Evolutionary conservation across 2,797 vertebrate genomes (phyloP).

Genomic region (Parambassis ranga): DNA sequence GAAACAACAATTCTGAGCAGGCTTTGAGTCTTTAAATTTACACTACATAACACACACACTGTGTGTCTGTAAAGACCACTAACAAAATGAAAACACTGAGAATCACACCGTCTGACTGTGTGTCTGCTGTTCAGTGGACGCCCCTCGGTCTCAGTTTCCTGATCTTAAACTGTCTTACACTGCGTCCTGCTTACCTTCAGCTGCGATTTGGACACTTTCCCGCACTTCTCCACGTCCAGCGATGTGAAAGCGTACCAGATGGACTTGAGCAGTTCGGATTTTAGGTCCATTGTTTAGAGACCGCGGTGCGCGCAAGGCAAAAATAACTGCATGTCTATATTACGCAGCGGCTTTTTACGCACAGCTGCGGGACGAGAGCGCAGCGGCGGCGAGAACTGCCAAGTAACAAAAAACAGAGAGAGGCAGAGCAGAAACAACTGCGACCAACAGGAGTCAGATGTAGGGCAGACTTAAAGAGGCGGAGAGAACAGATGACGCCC

Average conservation of each 20-base stretch:
- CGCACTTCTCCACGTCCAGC: constrained; percentile 91
- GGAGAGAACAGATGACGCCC: constrained; percentile 44
- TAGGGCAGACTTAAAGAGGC: constrained; percentile 56
- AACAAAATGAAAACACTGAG: background rate
- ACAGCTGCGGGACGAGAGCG: too few species aligned
- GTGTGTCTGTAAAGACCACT: background rate
- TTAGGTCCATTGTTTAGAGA: constrained; percentile 83
- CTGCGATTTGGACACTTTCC: constrained; percentile 97
- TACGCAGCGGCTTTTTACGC: constrained; percentile 45
- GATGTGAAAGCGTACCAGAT: constrained; percentile 99
- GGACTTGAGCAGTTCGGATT: constrained; percentile 93
- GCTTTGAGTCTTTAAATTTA: too few species aligned
- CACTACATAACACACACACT: background rate
- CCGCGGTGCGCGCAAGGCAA: constrained; percentile 25
- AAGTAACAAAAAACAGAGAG: constrained; percentile 45
- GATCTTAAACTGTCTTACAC: background rate
- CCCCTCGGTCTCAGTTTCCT: constrained; percentile 27
- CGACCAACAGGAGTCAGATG: constrained; percentile 31
- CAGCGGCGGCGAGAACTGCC: constrained; percentile 23
- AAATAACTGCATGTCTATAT: constrained; percentile 56
- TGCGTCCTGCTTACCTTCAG: constrained; percentile 85
- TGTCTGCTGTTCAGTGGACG: background rate
- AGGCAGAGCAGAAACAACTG: constrained; percentile 49
- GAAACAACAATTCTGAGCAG: too few species aligned
- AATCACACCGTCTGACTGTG: background rate